A percentile compares a stretch with the other conserved stretches of the same genome.
phyloP scores from a whole-genome alignment of 2,797 vertebrate genomes.

The Chiloscyllium punctatum region DNA sequence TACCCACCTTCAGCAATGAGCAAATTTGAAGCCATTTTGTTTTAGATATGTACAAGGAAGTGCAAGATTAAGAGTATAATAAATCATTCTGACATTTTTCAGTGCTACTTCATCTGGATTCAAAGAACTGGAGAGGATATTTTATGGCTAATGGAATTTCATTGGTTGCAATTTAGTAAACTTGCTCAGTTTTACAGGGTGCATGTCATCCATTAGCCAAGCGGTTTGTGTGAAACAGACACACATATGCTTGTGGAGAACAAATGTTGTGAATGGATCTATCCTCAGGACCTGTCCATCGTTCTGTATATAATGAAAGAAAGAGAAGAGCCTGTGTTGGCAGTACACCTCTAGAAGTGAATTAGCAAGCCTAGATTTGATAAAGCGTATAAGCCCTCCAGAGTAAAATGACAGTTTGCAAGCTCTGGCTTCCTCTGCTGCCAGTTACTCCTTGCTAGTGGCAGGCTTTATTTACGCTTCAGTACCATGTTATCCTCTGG shows the following conservation, averaged over 20 bases:
- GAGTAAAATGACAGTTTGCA: conserved; percentile 62
- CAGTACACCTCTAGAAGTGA: conserved; percentile 73
- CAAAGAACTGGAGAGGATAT: not conserved
- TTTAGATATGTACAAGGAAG: not conserved
- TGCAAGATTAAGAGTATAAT: not conserved
- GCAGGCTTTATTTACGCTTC: conserved; percentile 69
- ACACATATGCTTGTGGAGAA: conserved; percentile 64
- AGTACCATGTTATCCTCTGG: conserved; percentile 60
- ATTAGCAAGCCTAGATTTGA: conserved; percentile 80
- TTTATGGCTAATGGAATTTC: not conserved
- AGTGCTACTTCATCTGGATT: not conserved
- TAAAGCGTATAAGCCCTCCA: conserved; percentile 70
- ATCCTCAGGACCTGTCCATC: conserved; percentile 64
- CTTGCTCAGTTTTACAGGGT: conserved; percentile 63
- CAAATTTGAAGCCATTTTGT: not conserved
- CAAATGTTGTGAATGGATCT: conserved; percentile 51
- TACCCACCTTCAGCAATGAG: not conserved
- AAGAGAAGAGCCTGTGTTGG: conserved; percentile 61
- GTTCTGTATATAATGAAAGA: conserved; percentile 53
- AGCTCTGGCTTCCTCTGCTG: conserved; percentile 58
- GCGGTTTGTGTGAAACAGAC: conserved; percentile 54
- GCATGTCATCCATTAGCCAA: conserved; percentile 53
- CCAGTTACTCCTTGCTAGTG: conserved; percentile 66
- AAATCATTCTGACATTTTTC: not conserved
- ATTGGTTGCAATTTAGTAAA: conserved; percentile 52